phyloP scores from a whole-genome alignment of 2,888 invertebrate species.

The Mythimna vitellina region DNA sequence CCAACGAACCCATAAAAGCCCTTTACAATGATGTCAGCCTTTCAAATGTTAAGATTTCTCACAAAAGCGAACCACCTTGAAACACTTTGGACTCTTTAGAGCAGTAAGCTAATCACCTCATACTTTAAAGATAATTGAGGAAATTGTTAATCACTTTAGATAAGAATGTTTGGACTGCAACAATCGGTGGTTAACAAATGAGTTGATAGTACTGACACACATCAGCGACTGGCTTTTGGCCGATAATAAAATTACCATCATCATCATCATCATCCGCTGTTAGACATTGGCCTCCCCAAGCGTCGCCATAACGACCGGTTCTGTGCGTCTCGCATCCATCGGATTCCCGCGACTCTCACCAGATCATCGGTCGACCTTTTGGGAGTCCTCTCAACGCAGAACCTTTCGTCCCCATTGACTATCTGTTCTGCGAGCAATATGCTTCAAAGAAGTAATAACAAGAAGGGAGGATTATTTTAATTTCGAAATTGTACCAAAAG shows the following conservation, averaged over 20 bases:
- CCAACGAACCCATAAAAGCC: not conserved
- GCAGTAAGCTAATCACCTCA: slow-evolving; percentile 30
- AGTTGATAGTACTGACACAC: slow-evolving; percentile 33
- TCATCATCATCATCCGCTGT: too few relatives aligned
- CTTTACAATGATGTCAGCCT: not conserved
- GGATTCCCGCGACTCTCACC: too few relatives aligned
- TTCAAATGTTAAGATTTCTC: not conserved
- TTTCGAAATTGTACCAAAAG: too few relatives aligned
- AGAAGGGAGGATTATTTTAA: too few relatives aligned
- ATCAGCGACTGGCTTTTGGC: slow-evolving; percentile 19
- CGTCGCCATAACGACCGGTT: too few relatives aligned
- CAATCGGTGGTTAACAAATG: slow-evolving; percentile 8
- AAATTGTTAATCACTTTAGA: slow-evolving; percentile 38
- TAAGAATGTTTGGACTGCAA: slow-evolving; percentile 32
- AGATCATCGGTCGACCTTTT: too few relatives aligned
- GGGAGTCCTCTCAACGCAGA: too few relatives aligned
- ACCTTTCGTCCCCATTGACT: too few relatives aligned
- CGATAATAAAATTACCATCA: slow-evolving; percentile 8
- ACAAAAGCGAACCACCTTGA: slow-evolving; percentile 24
- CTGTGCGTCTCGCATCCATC: too few relatives aligned
- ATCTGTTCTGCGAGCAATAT: too few relatives aligned
- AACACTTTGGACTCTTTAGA: slow-evolving; percentile 9
- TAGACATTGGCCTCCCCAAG: too few relatives aligned
- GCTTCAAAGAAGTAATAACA: too few relatives aligned
- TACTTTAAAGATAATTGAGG: slow-evolving; percentile 42